These are phyloP conservation scores for Drosophila mimica DNA, from an alignment of 2,888 invertebrate species.

Conservation along the genomic window DNA sequence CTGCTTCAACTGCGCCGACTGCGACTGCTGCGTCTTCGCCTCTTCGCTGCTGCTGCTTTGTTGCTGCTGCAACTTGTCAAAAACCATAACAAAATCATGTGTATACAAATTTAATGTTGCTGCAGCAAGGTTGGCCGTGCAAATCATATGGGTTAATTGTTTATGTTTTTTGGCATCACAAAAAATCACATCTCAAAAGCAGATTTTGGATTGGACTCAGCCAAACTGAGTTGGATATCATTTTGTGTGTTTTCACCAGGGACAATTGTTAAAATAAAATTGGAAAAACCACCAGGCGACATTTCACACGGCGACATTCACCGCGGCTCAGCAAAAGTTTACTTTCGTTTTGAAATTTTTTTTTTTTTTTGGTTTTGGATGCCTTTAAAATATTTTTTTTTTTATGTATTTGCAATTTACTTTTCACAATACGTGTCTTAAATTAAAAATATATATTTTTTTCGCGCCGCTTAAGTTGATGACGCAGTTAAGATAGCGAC, in stretches of 20 bases:
- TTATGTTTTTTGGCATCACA: slow-evolving; percentile 28
- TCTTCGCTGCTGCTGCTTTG: slow-evolving; percentile 21
- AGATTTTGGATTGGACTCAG: slow-evolving; percentile 39
- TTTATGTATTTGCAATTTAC: slow-evolving; percentile 10
- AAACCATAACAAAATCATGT: slow-evolving; percentile 19
- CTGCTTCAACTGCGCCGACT: background rate
- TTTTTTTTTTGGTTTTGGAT: slow-evolving; percentile 18
- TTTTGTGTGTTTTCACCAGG: slow-evolving; percentile 37
- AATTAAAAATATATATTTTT: slow-evolving; percentile 47
- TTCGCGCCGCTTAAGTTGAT: slow-evolving; percentile 15
- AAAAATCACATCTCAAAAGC: slow-evolving; percentile 32
- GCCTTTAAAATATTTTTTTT: slow-evolving; percentile 59
- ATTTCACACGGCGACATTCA: slow-evolving; percentile 44
- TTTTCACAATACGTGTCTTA: slow-evolving; percentile 29
- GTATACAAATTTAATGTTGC: slow-evolving; percentile 12
- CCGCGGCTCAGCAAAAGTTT: slow-evolving; percentile 49
- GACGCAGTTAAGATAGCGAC: background rate
- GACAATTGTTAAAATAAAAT: slow-evolving; percentile 59
- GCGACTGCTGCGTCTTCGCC: slow-evolving; percentile 17
- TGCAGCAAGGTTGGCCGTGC: slow-evolving; percentile 54
- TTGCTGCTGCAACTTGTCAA: slow-evolving; percentile 50
- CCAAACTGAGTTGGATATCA: slow-evolving; percentile 1
- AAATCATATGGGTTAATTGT: slow-evolving; percentile 71
- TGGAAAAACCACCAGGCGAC: slow-evolving; percentile 62
- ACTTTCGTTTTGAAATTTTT: slow-evolving; percentile 72